Conservation (phyloP, 2,113 vertebrate genomes). For the Aldabrachelys gigantea region DNA sequence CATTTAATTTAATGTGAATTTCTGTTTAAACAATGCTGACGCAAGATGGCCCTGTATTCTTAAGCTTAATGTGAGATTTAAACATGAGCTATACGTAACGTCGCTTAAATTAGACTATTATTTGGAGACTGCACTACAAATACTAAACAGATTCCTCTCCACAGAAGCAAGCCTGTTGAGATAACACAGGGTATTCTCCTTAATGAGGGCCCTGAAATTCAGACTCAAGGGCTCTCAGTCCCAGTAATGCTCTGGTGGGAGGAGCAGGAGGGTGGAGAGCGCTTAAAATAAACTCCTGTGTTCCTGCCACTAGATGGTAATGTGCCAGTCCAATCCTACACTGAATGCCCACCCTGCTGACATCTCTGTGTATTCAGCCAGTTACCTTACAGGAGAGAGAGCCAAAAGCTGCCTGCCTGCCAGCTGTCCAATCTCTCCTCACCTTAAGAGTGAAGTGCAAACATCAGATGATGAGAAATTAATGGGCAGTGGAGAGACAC, state of each 20-base stretch:
- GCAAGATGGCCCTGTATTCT: not conserved
- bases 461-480: rapidly evolving
- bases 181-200: not conserved
- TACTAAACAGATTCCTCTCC: not conserved
- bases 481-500: not conserved
- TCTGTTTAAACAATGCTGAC: not conserved
- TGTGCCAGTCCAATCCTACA: not conserved
- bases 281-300: not conserved
- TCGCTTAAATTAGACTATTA: not conserved
- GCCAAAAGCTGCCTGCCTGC: not conserved
- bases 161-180: not conserved
- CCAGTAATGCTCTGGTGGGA: not conserved
- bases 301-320: not conserved
- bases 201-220: not conserved
- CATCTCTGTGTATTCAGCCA: not conserved
- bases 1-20: not conserved
- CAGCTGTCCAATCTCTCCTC: not conserved
- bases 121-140: not conserved
- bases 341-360: rapidly evolving
- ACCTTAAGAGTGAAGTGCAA: not conserved
- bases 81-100: not conserved
- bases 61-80: not conserved
- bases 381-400: not conserved
- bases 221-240: not conserved
- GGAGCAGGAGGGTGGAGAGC: not conserved